phyloP scores from a whole-genome alignment of 2,888 invertebrate genomes.

The Brachyptera risi region DNA sequence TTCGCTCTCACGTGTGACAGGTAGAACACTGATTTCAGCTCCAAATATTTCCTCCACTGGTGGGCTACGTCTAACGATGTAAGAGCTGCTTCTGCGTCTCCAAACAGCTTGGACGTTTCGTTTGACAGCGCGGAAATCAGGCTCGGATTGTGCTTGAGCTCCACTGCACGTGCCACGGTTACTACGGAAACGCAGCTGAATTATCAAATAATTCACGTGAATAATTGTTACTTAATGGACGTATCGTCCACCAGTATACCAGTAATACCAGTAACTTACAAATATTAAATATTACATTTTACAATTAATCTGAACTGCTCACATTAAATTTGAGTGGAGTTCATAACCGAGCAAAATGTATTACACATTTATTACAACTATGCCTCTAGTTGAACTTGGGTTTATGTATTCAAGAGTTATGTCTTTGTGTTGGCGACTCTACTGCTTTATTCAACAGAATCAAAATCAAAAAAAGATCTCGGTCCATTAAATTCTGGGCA shows the following conservation, averaged over 20 bases:
- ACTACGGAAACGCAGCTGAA: too few relatives aligned
- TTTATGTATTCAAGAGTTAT: too few relatives aligned
- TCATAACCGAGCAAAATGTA: too few relatives aligned
- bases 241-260: constrained; percentile 20
- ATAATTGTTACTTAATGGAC: neutral
- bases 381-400: too few relatives aligned
- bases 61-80: constrained; percentile 49
- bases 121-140: constrained; percentile 57
- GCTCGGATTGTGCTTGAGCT: constrained; percentile 55
- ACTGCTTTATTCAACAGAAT: too few relatives aligned
- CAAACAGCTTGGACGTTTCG: constrained; percentile 57
- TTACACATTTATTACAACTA: too few relatives aligned
- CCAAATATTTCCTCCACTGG: constrained; percentile 58
- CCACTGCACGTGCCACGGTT: constrained; percentile 60
- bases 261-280: constrained; percentile 24
- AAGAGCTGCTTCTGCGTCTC: constrained; percentile 52
- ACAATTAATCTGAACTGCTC: too few relatives aligned
- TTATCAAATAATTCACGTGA: neutral
- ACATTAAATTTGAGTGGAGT: too few relatives aligned
- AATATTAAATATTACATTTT: neutral
- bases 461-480: too few relatives aligned
- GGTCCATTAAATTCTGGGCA: too few relatives aligned
- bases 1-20: constrained; percentile 56
- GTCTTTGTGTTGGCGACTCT: too few relatives aligned
- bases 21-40: constrained; percentile 57